Percentiles rank a stretch among this genome's conserved stretches.
Conservation (phyloP, 2,113 vertebrate genomes). For the Scalopus aquaticus region DNA sequence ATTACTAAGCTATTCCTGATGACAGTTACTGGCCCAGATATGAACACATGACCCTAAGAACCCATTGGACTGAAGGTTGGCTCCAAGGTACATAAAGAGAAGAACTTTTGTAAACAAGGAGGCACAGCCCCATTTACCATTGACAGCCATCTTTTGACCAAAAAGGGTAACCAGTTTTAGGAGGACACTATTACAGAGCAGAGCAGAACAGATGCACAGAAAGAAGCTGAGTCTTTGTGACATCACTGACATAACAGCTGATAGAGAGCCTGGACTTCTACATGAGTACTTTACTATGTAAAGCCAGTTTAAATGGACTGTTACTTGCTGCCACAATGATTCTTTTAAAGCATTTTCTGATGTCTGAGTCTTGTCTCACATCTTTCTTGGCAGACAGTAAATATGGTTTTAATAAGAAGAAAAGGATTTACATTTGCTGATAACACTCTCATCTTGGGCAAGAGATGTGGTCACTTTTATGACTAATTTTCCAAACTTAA, state of each 20-base stretch:
- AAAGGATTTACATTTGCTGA: not conserved
- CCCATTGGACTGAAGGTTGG: not conserved
- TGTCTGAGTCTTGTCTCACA: not conserved
- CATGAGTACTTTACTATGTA: not conserved
- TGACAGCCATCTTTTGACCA: not conserved
- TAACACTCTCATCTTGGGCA: not conserved
- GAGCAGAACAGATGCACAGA: not conserved
- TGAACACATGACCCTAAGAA: not conserved
- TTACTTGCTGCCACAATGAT: not conserved
- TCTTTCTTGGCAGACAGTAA: not conserved
- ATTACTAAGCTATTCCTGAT: not conserved
- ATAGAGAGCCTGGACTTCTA: not conserved
- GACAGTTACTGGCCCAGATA: not conserved
- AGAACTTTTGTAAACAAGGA: not conserved
- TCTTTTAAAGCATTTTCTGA: not conserved
- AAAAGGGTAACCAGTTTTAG: not conserved
- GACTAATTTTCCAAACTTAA: not conserved
- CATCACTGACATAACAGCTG: not conserved
- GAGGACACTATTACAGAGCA: not conserved
- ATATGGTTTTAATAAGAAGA: conserved; percentile 24
- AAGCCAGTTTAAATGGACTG: not conserved
- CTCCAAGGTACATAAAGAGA: not conserved
- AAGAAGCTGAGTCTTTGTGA: not conserved
- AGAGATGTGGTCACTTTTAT: not conserved
- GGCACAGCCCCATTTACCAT: not conserved